These are phyloP conservation scores for Sycobia sp. DNA, from an alignment of 1,140 invertebrate species.

Conservation along the genomic window DNA sequence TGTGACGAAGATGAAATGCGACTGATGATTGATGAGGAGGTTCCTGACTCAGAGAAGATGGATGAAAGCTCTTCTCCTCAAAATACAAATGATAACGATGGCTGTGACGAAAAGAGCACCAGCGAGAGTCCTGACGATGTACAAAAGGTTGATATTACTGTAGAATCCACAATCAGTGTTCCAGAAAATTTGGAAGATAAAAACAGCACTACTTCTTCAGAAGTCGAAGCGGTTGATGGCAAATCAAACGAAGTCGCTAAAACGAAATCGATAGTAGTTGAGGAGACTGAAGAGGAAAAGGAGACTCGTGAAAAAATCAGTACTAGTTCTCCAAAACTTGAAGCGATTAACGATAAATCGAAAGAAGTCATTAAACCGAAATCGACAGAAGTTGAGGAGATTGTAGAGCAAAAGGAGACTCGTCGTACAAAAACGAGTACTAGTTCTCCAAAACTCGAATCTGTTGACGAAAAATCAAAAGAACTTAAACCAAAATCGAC, in stretches of 20 bases:
- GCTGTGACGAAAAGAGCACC: constrained; percentile 24
- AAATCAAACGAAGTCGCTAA: neutral
- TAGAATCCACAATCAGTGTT: neutral
- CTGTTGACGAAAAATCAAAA: neutral
- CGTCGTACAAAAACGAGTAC: constrained; percentile 6
- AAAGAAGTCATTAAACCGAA: constrained; percentile 5
- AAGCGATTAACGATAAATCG: neutral
- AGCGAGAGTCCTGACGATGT: neutral
- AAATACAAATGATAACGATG: constrained; percentile 20
- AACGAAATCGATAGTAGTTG: neutral
- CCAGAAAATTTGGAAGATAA: neutral
- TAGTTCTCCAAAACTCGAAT: neutral
- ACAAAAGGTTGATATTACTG: constrained; percentile 2
- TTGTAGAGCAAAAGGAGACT: constrained; percentile 26
- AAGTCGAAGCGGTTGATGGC: neutral
- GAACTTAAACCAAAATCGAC: constrained; percentile 7
- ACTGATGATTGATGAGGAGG: constrained; percentile 28
- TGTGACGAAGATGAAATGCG: constrained; percentile 24
- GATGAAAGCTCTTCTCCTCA: too few relatives aligned
- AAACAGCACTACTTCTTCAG: neutral
- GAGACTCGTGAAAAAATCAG: too few relatives aligned
- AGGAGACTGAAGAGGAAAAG: too few relatives aligned
- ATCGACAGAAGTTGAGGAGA: neutral
- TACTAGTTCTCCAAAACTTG: neutral
- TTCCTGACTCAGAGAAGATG: constrained; percentile 2